Evolutionary conservation across 2,888 invertebrate genomes (phyloP).

Genomic region (Drosophila meridionalis): DNA sequence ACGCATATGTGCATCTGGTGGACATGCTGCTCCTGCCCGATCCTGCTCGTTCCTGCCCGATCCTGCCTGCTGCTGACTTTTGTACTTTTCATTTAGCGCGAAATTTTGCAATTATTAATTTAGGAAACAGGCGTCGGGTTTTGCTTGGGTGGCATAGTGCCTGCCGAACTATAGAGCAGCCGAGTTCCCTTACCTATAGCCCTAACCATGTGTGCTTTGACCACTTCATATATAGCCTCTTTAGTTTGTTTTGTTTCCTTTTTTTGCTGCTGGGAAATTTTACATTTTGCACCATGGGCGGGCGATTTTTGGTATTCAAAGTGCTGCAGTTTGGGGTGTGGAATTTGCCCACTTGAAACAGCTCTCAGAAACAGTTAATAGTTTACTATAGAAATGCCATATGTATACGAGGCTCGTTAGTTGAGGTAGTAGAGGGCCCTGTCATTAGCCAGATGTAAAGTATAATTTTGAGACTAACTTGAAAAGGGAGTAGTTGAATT

Average conservation of each 20-base stretch:
- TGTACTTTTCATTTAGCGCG: slow-evolving; percentile 52
- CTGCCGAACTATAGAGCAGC: neutral
- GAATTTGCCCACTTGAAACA: slow-evolving; percentile 4
- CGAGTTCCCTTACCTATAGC: neutral
- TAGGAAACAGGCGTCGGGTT: slow-evolving; percentile 55
- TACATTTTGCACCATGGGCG: slow-evolving; percentile 30
- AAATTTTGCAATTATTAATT: slow-evolving; percentile 76
- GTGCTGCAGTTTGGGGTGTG: slow-evolving; percentile 30
- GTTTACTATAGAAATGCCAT: slow-evolving; percentile 4
- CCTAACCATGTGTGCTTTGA: slow-evolving; percentile 56
- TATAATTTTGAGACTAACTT: neutral
- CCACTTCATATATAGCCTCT: slow-evolving; percentile 48
- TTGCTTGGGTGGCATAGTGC: slow-evolving; percentile 30
- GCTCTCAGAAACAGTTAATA: slow-evolving; percentile 5
- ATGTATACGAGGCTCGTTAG: slow-evolving; percentile 5
- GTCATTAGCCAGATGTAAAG: neutral
- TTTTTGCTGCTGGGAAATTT: slow-evolving; percentile 38
- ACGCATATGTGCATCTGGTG: slow-evolving; percentile 54
- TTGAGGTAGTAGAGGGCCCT: neutral
- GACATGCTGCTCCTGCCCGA: slow-evolving; percentile 10
- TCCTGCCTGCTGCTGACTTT: slow-evolving; percentile 24
- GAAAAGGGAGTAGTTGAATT: neutral
- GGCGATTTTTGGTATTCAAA: slow-evolving; percentile 12
- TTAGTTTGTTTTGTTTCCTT: slow-evolving; percentile 26
- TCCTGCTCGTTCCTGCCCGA: neutral